phyloP scores from a whole-genome alignment of 2,888 invertebrate species.

The Caenorhabditis sp. region DNA sequence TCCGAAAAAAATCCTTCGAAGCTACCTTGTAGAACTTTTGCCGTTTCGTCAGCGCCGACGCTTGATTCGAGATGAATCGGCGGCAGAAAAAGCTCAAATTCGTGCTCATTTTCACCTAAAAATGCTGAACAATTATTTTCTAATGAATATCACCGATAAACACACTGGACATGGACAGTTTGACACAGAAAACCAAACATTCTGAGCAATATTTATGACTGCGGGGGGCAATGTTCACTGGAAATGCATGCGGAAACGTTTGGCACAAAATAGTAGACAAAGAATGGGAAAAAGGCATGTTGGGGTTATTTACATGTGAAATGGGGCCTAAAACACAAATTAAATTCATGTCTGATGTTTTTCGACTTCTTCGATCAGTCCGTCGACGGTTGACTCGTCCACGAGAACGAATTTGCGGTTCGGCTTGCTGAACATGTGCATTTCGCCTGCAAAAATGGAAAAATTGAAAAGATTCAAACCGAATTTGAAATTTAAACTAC shows the following conservation, averaged over 20 bases:
- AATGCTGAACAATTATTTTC: neutral
- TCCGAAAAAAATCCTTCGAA: neutral
- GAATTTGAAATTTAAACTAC: conserved; percentile 79
- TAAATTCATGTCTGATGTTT: conserved; percentile 30
- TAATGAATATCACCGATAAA: neutral
- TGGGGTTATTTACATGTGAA: neutral
- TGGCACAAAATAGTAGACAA: neutral
- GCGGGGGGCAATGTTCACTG: too few relatives aligned
- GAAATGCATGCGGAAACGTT: neutral
- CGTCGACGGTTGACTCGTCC: conserved; percentile 87
- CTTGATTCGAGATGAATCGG: conserved; percentile 42
- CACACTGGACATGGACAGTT: too few relatives aligned
- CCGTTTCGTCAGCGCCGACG: conserved; percentile 64
- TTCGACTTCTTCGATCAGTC: conserved; percentile 84
- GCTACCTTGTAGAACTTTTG: conserved; percentile 65
- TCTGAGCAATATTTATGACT: too few relatives aligned
- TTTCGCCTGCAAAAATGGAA: conserved; percentile 82
- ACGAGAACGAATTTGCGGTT: conserved; percentile 86
- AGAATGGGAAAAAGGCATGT: neutral
- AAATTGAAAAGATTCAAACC: neutral
- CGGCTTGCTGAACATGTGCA: conserved; percentile 88
- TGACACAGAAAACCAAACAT: neutral
- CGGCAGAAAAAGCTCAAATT: conserved; percentile 15
- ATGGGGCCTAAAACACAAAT: neutral
- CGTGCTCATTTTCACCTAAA: conserved; percentile 7